These are phyloP conservation scores for Rhinogobius similis DNA, from an alignment of 2,113 vertebrate species.

Conservation along the genomic window DNA sequence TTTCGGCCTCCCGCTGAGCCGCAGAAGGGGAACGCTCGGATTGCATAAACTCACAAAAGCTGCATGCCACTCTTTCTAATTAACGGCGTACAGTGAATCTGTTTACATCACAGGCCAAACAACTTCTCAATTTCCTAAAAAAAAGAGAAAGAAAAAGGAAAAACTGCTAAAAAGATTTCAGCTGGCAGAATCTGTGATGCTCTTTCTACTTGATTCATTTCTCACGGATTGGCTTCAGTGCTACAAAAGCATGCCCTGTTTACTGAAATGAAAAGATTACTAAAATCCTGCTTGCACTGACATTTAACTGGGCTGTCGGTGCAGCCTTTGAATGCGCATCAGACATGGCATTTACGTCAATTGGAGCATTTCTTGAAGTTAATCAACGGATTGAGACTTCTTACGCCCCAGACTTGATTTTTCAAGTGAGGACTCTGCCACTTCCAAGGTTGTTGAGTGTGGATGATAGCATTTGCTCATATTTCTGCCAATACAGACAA, in stretches of 20 bases:
- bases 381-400: conserved; percentile 38
- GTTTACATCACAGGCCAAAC: conserved; percentile 37
- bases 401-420: conserved; percentile 34
- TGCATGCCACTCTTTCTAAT: conserved; percentile 48
- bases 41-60: conserved; percentile 41
- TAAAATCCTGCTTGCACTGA: conserved; percentile 39
- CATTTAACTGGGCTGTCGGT: conserved; percentile 41
- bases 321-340: conserved; percentile 51
- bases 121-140: conserved; percentile 30
- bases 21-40: conserved; percentile 31
- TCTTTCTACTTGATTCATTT: conserved; percentile 18
- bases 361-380: conserved; percentile 41
- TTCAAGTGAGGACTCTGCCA: conserved; percentile 22
- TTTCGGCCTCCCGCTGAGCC: conserved; percentile 41
- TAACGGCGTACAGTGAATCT: conserved; percentile 41
- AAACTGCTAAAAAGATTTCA: conserved; percentile 10
- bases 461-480: background rate
- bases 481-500: background rate
- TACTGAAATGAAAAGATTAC: conserved; percentile 54
- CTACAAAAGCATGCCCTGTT: conserved; percentile 20
- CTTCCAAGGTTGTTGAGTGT: background rate
- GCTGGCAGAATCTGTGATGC: background rate
- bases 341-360: conserved; percentile 52
- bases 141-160: conserved; percentile 13
- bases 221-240: background rate